Percentiles rank a stretch among this genome's conserved stretches.
These are phyloP conservation scores for Mamestra brassicae DNA, from an alignment of 2,888 invertebrate genomes.

Conservation along the genomic window DNA sequence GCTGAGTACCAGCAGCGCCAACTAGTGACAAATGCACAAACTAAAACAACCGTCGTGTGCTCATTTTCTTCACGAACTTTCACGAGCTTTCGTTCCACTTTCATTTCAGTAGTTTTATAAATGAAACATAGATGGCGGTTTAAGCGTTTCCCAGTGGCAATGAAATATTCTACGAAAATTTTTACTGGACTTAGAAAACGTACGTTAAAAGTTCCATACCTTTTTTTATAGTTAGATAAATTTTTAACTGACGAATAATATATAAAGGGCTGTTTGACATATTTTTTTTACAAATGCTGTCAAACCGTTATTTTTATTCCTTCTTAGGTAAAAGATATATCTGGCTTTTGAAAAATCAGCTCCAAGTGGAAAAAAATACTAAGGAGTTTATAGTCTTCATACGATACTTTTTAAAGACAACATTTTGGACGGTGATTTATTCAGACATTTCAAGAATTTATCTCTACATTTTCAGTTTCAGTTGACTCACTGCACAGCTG, in stretches of 20 bases:
- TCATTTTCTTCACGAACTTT: conserved; percentile 2
- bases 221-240: too few relatives aligned
- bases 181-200: too few relatives aligned
- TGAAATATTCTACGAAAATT: not conserved
- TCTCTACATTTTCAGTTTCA: not conserved
- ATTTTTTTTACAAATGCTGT: too few relatives aligned
- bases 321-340: too few relatives aligned
- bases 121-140: conserved; percentile 46
- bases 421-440: too few relatives aligned
- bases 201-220: too few relatives aligned
- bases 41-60: not conserved
- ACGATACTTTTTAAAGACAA: not conserved
- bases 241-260: too few relatives aligned
- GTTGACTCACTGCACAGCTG: conserved; percentile 47
- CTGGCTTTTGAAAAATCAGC: too few relatives aligned
- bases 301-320: too few relatives aligned
- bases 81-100: conserved; percentile 15
- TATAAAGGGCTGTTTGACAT: too few relatives aligned
- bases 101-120: conserved; percentile 14
- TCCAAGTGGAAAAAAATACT: not conserved
- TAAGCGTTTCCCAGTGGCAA: not conserved
- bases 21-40: conserved; percentile 20
- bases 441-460: not conserved
- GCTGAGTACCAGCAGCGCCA: conserved; percentile 28
- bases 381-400: not conserved